These are phyloP conservation scores for Sebastes dallii DNA, from an alignment of 2,797 vertebrate genomes.

Conservation along the genomic window DNA sequence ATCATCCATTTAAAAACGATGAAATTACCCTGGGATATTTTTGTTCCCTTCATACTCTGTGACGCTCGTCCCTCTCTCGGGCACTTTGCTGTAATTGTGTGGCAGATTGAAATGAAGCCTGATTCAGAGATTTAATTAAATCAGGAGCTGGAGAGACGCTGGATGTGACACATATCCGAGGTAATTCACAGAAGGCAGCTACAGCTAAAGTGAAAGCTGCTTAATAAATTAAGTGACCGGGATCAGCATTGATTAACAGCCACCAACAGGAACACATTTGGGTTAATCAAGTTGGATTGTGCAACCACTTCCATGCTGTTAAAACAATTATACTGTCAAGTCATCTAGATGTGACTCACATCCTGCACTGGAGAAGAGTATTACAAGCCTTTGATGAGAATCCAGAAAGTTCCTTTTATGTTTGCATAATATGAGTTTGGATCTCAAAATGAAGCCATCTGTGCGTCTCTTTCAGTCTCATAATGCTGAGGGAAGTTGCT, in stretches of 20 bases:
- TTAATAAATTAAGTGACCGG: slow-evolving; percentile 30
- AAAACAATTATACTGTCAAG: neutral
- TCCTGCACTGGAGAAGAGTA: slow-evolving; percentile 17
- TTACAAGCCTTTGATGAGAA: slow-evolving; percentile 37
- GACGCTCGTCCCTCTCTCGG: slow-evolving; percentile 53
- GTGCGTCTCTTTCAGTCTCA: slow-evolving; percentile 21
- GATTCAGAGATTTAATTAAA: slow-evolving; percentile 79
- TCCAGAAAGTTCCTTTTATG: slow-evolving; percentile 39
- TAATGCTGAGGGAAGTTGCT: slow-evolving; percentile 23
- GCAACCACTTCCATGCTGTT: neutral
- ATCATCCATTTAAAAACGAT: slow-evolving; percentile 47
- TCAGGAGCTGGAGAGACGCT: slow-evolving; percentile 53
- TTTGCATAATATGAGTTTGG: slow-evolving; percentile 29
- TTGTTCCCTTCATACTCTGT: neutral
- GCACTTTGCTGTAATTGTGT: slow-evolving; percentile 76
- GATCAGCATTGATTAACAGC: slow-evolving; percentile 27
- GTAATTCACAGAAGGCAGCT: slow-evolving; percentile 23
- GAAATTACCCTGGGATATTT: slow-evolving; percentile 52
- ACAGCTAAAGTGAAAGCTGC: slow-evolving; percentile 37
- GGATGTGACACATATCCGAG: slow-evolving; percentile 43
- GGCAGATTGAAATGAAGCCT: slow-evolving; percentile 67
- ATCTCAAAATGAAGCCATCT: slow-evolving; percentile 59
- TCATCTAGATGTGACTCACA: slow-evolving; percentile 24
- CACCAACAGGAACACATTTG: slow-evolving; percentile 3
- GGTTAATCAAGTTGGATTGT: slow-evolving; percentile 10